Percentiles rank a stretch among this genome's conserved stretches.
phyloP scores from a whole-genome alignment of 2,797 vertebrate species.

The Pseudochaenichthys georgianus region DNA sequence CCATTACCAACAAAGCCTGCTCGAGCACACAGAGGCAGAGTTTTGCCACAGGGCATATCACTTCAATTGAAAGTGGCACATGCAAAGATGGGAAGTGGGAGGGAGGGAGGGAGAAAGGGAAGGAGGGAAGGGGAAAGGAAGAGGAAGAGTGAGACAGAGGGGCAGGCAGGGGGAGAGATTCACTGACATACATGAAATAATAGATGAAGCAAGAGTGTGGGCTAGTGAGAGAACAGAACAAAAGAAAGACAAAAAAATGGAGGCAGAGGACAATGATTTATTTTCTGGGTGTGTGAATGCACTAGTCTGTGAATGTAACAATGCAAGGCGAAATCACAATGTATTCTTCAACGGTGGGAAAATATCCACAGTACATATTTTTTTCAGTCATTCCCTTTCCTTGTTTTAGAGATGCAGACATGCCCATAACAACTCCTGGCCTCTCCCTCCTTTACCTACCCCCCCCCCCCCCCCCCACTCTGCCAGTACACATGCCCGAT shows the following conservation, averaged over 20 bases:
- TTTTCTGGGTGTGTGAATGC: conserved; percentile 59
- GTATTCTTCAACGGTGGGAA: conserved; percentile 56
- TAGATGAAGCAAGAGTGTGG: conserved; percentile 72
- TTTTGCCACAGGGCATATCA: conserved; percentile 88
- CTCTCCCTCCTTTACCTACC: conserved; percentile 1
- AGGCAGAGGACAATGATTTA: conserved; percentile 65
- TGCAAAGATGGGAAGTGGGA: conserved; percentile 86
- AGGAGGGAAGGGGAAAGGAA: conserved; percentile 39
- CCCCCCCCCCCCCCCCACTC: neutral
- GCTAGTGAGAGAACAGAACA: conserved; percentile 67
- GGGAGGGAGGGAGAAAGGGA: conserved; percentile 44
- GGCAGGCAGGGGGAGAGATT: conserved; percentile 63
- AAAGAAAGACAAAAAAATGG: conserved; percentile 67
- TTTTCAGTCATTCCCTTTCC: conserved; percentile 42
- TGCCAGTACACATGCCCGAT: conserved; percentile 43
- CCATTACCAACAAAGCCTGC: conserved; percentile 85
- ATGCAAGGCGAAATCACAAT: conserved; percentile 53
- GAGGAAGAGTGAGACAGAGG: conserved; percentile 49
- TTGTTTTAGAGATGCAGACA: conserved; percentile 63
- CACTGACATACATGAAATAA: conserved; percentile 78
- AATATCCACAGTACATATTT: conserved; percentile 59
- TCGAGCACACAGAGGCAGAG: conserved; percentile 78
- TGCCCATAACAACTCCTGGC: conserved; percentile 54
- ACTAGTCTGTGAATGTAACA: conserved; percentile 58
- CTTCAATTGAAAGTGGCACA: conserved; percentile 88